Percentiles rank a stretch among this genome's conserved stretches.
Evolutionary conservation across 2,797 vertebrate species (phyloP).

Genomic region (Lepus townsendii): DNA sequence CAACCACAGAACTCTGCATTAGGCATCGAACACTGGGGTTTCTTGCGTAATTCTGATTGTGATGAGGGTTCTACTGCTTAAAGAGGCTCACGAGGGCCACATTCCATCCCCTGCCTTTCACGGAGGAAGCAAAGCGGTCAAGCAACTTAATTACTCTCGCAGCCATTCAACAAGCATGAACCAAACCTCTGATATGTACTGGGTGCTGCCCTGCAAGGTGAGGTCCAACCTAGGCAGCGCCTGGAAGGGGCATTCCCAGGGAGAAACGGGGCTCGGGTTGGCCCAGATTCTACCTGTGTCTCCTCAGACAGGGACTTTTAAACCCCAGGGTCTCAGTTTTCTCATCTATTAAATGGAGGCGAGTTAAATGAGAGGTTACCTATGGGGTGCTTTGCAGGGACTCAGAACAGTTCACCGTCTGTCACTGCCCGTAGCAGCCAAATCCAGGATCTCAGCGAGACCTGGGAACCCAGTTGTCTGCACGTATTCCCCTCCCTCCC

Average conservation of each 20-base stretch:
- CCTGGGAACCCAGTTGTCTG: fast-evolving
- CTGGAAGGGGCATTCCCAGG: background rate
- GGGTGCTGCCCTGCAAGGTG: background rate
- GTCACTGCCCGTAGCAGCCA: background rate
- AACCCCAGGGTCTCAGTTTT: background rate
- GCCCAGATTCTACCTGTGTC: background rate
- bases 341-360: background rate
- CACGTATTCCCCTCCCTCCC: fast-evolving
- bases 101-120: background rate
- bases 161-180: background rate
- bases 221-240: background rate
- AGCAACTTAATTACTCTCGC: background rate
- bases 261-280: background rate
- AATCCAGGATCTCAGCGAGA: background rate
- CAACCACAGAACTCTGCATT: background rate
- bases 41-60: background rate
- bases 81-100: background rate
- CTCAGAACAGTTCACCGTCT: fast-evolving
- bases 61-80: background rate
- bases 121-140: background rate
- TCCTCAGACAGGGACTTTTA: background rate
- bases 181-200: background rate
- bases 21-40: background rate
- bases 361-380: background rate
- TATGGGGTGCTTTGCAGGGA: fast-evolving